phyloP scores from a whole-genome alignment of 2,113 vertebrate genomes.

The Panthera uncia region DNA sequence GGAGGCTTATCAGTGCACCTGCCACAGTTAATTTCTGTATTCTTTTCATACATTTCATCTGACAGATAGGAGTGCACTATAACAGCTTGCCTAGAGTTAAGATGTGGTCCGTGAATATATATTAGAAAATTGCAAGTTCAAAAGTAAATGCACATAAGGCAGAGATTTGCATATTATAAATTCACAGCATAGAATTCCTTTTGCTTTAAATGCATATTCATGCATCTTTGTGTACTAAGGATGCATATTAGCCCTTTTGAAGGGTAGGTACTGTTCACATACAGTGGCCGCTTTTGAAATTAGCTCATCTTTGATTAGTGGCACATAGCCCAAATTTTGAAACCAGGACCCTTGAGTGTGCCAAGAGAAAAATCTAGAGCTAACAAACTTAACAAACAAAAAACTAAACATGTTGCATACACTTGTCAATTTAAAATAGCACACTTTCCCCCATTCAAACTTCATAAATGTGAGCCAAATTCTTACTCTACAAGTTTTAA shows the following conservation, averaged over 20 bases:
- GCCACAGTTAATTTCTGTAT: conserved; percentile 72
- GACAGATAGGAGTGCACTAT: conserved; percentile 66
- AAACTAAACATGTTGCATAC: neutral
- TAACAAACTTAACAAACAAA: neutral
- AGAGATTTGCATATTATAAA: conserved; percentile 64
- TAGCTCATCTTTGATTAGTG: conserved; percentile 61
- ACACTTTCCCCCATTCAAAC: neutral
- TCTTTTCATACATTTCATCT: conserved; percentile 65
- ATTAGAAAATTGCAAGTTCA: conserved; percentile 71
- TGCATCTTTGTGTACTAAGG: conserved; percentile 62
- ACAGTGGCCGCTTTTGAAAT: conserved; percentile 72
- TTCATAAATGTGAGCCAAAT: conserved; percentile 62
- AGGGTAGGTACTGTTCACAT: conserved; percentile 64
- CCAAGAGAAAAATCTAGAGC: conserved; percentile 52
- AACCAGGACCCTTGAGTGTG: conserved; percentile 44
- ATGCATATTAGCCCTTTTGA: conserved; percentile 63
- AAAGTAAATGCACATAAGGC: conserved; percentile 78
- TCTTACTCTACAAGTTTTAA: conserved; percentile 49
- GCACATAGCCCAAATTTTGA: conserved; percentile 60
- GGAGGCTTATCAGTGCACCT: conserved; percentile 72
- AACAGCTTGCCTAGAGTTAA: conserved; percentile 75
- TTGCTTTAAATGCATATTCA: conserved; percentile 77
- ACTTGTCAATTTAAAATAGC: conserved; percentile 32
- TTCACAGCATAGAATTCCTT: conserved; percentile 76
- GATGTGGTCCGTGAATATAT: conserved; percentile 79